Evolutionary conservation across 2,113 vertebrate species (phyloP), one percentile per base, ranked within the genome.

Genomic region (Gorsachius goisagi): DNA sequence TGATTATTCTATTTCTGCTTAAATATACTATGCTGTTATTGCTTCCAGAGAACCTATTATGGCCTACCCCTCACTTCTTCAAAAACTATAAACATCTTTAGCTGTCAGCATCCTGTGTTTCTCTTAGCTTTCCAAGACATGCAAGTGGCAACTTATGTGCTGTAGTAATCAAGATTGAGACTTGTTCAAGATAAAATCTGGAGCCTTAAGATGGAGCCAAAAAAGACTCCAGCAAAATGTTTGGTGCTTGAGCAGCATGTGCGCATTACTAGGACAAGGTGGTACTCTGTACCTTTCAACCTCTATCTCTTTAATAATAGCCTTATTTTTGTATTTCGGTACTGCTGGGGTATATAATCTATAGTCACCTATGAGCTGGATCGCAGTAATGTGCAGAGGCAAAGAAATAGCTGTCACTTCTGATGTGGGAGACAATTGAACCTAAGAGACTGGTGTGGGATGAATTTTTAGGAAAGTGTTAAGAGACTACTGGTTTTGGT

Each of bases 21-120:
- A 89, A 93, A 88, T 91, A 93, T 63, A 58, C 33, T 62, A 37
- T 87, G 55, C 67, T 93, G 56, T 84, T 89, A 76, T n/a, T 93
- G 55, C 77, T 82, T 85, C 66, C 50, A 87, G 73, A 91, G 52
- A 73, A 28, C 24, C 71, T 79, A 20, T 82, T 82, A 79, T 16
- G 52, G 22, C 50, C 47, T 50, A 37, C 49, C 12, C 83, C 59
- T 92, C 64, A 37, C 52, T 76, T 67, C 76, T 90, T 64, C 60
- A 75, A 47, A 77, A 68, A 8, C 64, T 50, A 14, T 32, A 52
- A 81, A 78, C n/a, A 59, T 66, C 62, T 58, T 64, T 53, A 90
- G 50, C 69, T 72, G 37, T 47, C 64, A 89, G 60, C n/a, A 50
- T 15, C 22, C 23, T 50, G 33, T 26, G 93, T 81, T 88, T n/a